Base-by-base conservation (phyloP, 2,888 invertebrate species). In the Rhagium mordax region DNA sequence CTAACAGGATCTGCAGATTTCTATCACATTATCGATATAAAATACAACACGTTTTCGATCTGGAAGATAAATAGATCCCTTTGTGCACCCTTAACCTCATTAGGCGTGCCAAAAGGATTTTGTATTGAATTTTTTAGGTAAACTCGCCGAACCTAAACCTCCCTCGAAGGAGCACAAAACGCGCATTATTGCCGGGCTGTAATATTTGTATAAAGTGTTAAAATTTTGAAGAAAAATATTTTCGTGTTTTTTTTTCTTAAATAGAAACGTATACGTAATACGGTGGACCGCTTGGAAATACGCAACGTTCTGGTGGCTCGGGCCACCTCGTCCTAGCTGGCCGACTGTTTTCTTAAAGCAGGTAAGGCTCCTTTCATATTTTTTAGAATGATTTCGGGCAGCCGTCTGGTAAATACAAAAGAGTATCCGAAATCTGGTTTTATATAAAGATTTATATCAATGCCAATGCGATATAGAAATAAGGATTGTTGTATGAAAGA, bases 371-470 rank as follows among this genome's bases (percentile, higher is more conserved):
- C 65, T 75, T 78, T 78, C 74, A 76, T 76, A 70, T 71, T 77
- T 78, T 76, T 74, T 65, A 64, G 75, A 78, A 76, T 75, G 67
- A 74, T 77, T 75, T 73, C 70, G 62, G 64, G 27, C 68, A 74
- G 75, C 79, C 75, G 79, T 78, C 77, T 72, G 75, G 70, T 70
- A 51, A 68, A 74, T 75, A 78, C 74, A 77, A 75, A 75, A 60
- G 73, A 71, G 74, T 76, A 75, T 77, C 65, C 74, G 71, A 75
- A 78, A 78, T 78, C 78, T 78, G 78, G 78, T 77, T 78, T 77
- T 76, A 75, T 74, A 75, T 75, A 77, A 75, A 78, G 78, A 78
- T 78, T 78, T 75, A 73, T 78, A 78, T 78, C 78, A 78, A 76
- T 78, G 74, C 70, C 75, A 64, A 71, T 74, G 71, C 41, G 70